Evolutionary conservation across 2,888 invertebrate species (phyloP).

Genomic region (Holacanthella duospinosa): DNA sequence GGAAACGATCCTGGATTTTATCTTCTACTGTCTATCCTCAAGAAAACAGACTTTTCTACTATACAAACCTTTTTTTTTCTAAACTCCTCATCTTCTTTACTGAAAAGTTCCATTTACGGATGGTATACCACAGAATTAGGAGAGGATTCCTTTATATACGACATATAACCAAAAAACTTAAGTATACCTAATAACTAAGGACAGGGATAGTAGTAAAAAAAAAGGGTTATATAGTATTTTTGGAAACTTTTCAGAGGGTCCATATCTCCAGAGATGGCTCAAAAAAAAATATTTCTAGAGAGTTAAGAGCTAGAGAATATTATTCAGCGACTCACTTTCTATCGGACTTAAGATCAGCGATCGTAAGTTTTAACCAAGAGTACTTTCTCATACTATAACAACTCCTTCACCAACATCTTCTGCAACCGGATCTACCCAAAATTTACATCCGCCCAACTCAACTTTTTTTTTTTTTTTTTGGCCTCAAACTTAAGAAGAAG

Average conservation of each 20-base stretch:
- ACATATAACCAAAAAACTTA: no score
- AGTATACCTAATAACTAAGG: background rate
- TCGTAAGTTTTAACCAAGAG: background rate
- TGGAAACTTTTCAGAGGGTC: background rate
- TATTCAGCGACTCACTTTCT: background rate
- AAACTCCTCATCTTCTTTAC: background rate
- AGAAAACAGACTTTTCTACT: no score
- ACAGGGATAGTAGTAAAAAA: background rate
- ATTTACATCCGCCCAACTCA: no score
- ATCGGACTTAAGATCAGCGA: background rate
- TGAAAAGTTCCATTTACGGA: background rate
- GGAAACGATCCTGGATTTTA: background rate
- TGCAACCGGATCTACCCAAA: no score
- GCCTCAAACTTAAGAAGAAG: no score
- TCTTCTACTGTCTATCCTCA: background rate
- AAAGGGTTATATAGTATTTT: background rate
- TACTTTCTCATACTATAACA: background rate
- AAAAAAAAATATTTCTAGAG: background rate
- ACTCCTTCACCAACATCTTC: background rate
- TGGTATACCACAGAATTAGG: no score
- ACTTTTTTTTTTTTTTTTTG: no score
- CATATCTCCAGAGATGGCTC: background rate
- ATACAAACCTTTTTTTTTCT: background rate
- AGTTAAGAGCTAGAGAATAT: background rate
- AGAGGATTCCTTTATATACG: no score